A percentile compares a stretch with the other conserved stretches of the same genome.
Conservation (phyloP, 2,888 invertebrate genomes). For the Phragmatobia fuliginosa region DNA sequence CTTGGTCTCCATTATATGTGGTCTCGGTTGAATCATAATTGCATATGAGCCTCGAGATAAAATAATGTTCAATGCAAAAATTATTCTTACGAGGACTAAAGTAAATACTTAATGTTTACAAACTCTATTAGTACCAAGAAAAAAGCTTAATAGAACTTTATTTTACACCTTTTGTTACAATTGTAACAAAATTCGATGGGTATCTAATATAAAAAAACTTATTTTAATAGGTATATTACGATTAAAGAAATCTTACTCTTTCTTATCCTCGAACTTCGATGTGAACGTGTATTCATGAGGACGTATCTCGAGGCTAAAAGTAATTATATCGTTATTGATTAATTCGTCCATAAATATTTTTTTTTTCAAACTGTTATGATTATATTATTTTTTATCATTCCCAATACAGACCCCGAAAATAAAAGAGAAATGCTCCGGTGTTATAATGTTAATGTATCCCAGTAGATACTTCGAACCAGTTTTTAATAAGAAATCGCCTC, state of each 20-base stretch:
- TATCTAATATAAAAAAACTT: background rate
- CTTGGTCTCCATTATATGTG: constrained; percentile 81
- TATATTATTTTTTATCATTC: constrained; percentile 30
- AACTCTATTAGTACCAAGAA: background rate
- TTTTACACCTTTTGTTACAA: background rate
- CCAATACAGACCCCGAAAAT: constrained; percentile 27
- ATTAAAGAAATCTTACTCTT: constrained; percentile 5
- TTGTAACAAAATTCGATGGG: background rate
- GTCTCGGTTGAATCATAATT: constrained; percentile 83
- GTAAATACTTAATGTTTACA: constrained; percentile 44
- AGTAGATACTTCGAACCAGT: constrained; percentile 64
- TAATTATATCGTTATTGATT: constrained; percentile 26
- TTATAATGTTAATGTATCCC: constrained; percentile 57
- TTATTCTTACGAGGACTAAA: constrained; percentile 56
- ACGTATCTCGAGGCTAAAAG: constrained; percentile 16
- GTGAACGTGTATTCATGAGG: background rate
- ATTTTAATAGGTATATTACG: background rate
- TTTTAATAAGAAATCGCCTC: constrained; percentile 70
- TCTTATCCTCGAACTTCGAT: constrained; percentile 24
- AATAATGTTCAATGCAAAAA: constrained; percentile 73
- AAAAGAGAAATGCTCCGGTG: constrained; percentile 50
- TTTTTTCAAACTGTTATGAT: constrained; percentile 23
- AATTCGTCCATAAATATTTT: constrained; percentile 9
- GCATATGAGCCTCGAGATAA: constrained; percentile 80
- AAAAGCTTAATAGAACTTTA: background rate